A percentile compares a stretch with the other conserved stretches of the same genome.
Conservation (phyloP, 1,140 invertebrate species). For the Eciton burchellii region DNA sequence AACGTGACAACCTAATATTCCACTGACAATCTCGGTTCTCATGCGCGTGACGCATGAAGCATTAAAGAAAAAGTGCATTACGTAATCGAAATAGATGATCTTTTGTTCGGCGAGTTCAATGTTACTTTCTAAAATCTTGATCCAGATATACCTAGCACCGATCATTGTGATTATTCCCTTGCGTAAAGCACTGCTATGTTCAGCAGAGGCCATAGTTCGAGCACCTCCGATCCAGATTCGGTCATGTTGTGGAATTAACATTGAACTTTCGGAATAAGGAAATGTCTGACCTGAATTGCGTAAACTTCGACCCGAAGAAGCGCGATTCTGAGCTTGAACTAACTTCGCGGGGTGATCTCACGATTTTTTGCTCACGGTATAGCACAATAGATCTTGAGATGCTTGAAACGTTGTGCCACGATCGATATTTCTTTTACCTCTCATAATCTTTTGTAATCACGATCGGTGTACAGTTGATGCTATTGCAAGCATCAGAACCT, state of each 20-base stretch:
- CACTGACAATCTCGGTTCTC: not conserved
- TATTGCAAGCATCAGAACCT: not conserved
- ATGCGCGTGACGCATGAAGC: not conserved
- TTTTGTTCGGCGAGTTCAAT: constrained; percentile 41
- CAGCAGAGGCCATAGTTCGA: constrained; percentile 34
- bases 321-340: constrained; percentile 19
- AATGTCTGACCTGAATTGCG: constrained; percentile 34
- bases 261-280: constrained; percentile 60
- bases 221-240: constrained; percentile 21
- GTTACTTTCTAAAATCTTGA: constrained; percentile 46
- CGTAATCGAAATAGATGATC: constrained; percentile 6
- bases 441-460: constrained; percentile 15
- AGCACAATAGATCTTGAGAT: not conserved
- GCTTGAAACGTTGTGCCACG: not conserved
- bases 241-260: constrained; percentile 61
- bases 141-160: not conserved
- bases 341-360: constrained; percentile 14
- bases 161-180: constrained; percentile 15
- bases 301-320: constrained; percentile 19
- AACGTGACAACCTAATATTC: not conserved
- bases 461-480: not conserved
- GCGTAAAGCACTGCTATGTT: constrained; percentile 14
- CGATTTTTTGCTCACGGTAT: not conserved
- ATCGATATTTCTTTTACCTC: constrained; percentile 20
- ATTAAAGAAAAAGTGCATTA: constrained; percentile 23